Percentiles rank a stretch among this genome's conserved stretches.
Conservation (phyloP, 2,888 invertebrate species). For the Himalopsyche tibetana region DNA sequence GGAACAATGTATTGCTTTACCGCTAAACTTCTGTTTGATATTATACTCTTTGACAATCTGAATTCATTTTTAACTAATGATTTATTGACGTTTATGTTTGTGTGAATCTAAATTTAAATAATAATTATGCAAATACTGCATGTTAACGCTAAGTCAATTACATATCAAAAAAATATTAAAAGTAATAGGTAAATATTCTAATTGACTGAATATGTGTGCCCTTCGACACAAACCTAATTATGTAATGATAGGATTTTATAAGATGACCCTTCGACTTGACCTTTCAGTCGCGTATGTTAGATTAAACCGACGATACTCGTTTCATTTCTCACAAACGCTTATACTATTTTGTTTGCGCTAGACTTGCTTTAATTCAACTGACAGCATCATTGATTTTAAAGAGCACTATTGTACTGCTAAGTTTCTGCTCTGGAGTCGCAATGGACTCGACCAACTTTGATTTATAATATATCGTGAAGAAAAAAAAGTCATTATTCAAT, state of each 20-base stretch:
- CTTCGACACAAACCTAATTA: slow-evolving; percentile 51
- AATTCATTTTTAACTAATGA: neutral
- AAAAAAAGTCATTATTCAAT: too few relatives aligned
- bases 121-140: neutral
- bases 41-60: neutral
- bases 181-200: slow-evolving; percentile 52
- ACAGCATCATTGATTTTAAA: too few relatives aligned
- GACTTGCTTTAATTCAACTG: too few relatives aligned
- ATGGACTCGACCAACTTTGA: too few relatives aligned
- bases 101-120: neutral
- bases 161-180: slow-evolving; percentile 64
- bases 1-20: neutral
- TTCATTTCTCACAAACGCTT: neutral
- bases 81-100: neutral
- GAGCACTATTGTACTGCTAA: too few relatives aligned
- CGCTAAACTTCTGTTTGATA: neutral
- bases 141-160: slow-evolving; percentile 63
- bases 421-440: too few relatives aligned
- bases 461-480: too few relatives aligned
- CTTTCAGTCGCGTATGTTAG: neutral
- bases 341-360: too few relatives aligned
- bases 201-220: slow-evolving; percentile 66
- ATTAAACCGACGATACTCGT: neutral
- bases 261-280: slow-evolving; percentile 28
- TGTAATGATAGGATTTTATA: slow-evolving; percentile 2